A percentile compares a stretch with the other conserved stretches of the same genome.
Conservation (phyloP, 2,113 vertebrate species). For the Platanista minor region DNA sequence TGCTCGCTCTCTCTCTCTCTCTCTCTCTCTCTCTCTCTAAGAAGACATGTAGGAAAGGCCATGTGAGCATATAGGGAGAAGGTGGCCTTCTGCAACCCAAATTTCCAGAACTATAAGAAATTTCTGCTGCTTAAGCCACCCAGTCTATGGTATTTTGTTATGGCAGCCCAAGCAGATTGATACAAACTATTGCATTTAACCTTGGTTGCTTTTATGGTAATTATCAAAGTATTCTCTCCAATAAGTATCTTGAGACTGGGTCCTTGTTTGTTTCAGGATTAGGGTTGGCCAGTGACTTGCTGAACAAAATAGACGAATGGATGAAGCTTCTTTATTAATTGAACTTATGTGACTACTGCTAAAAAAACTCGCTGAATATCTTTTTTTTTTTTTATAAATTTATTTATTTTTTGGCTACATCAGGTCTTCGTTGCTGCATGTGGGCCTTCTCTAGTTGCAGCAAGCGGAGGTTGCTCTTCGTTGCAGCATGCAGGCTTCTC, state of each 20-base stretch:
- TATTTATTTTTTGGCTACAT: no score
- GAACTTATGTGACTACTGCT: background rate
- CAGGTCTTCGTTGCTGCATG: no score
- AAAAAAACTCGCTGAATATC: background rate
- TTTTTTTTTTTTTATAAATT: no score
- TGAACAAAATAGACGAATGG: background rate
- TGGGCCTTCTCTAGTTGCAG: no score
- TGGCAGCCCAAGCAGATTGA: background rate
- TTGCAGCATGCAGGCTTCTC: no score
- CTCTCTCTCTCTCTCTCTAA: background rate
- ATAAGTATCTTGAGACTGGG: background rate
- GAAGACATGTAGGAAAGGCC: background rate
- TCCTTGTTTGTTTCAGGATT: background rate
- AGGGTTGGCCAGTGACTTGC: background rate
- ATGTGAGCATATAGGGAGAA: background rate
- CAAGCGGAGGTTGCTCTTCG: no score
- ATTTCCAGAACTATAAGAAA: background rate
- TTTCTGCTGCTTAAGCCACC: background rate
- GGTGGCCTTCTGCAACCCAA: no score
- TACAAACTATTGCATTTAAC: background rate
- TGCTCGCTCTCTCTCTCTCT: rapidly evolving
- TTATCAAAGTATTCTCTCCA: background rate
- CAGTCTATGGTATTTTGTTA: background rate
- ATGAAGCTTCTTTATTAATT: background rate
- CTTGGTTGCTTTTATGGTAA: background rate